Evolutionary conservation across 2,888 invertebrate species (phyloP).

Genomic region (Amblyjoppa fuscipennis): DNA sequence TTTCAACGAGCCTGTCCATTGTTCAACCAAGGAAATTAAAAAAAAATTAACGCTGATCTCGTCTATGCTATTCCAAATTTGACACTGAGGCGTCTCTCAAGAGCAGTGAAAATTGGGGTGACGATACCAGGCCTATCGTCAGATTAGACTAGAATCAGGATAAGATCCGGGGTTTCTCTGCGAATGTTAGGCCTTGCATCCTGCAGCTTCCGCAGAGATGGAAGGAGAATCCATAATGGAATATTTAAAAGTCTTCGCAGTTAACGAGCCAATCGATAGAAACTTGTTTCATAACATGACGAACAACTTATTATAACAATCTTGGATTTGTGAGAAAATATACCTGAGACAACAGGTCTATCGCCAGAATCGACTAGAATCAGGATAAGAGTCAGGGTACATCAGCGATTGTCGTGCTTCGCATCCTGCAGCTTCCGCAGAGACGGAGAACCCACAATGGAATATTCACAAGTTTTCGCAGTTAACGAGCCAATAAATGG

Average conservation of each 20-base stretch:
- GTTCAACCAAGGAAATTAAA: not conserved
- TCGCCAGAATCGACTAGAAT: constrained; percentile 72
- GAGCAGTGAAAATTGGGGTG: constrained; percentile 39
- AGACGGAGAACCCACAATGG: no score
- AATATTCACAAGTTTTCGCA: not conserved
- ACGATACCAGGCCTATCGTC: constrained; percentile 49
- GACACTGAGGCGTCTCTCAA: constrained; percentile 26
- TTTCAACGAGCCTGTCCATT: constrained; percentile 1
- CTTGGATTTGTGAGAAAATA: constrained; percentile 78
- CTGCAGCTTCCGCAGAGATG: not conserved
- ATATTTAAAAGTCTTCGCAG: not conserved
- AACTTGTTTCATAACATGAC: not conserved
- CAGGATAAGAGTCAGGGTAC: constrained; percentile 69
- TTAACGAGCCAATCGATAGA: not conserved
- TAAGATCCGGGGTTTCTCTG: constrained; percentile 65
- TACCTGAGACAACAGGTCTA: constrained; percentile 32
- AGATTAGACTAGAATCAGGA: constrained; percentile 73
- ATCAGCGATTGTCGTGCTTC: constrained; percentile 56
- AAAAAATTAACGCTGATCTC: constrained; percentile 7
- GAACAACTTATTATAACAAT: constrained; percentile 73
- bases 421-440: not conserved
- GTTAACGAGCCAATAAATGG: not conserved
- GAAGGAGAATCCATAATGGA: no score
- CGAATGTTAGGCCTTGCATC: constrained; percentile 53
- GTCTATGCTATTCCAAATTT: constrained; percentile 25